Evolutionary conservation across 2,797 vertebrate genomes (phyloP).

Genomic region (Sardinella longiceps): DNA sequence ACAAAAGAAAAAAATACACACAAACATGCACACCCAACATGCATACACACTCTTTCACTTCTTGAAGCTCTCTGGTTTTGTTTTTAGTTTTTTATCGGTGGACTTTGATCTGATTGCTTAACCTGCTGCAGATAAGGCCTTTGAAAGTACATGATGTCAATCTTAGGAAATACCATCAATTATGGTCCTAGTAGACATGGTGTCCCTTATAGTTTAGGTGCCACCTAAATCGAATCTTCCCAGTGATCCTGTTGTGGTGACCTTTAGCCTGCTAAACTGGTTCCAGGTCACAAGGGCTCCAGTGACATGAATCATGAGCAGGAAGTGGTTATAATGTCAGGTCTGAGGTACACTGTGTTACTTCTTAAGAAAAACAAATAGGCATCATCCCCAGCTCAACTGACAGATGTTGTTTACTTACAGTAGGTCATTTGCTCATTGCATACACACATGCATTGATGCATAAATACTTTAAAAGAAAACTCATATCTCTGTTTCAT

Average conservation of each 20-base stretch:
- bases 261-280: conserved; percentile 61
- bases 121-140: neutral
- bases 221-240: conserved; percentile 16
- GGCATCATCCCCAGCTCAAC: neutral
- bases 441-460: conserved; percentile 3
- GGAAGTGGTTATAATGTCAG: conserved; percentile 46
- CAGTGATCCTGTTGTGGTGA: conserved; percentile 49
- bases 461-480: neutral
- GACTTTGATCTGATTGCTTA: neutral
- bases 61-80: neutral
- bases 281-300: conserved; percentile 45
- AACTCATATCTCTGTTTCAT: too few relatives aligned
- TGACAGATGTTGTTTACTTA: neutral
- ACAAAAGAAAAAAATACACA: neutral
- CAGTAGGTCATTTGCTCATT: neutral
- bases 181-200: neutral
- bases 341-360: neutral
- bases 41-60: conserved; percentile 14
- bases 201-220: conserved; percentile 33
- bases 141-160: neutral
- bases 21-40: neutral
- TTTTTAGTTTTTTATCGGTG: neutral
- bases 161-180: neutral
- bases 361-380: neutral
- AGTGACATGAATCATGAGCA: conserved; percentile 50